phyloP scores from a whole-genome alignment of 1,140 invertebrate genomes.

The Sitobion miscanthi region DNA sequence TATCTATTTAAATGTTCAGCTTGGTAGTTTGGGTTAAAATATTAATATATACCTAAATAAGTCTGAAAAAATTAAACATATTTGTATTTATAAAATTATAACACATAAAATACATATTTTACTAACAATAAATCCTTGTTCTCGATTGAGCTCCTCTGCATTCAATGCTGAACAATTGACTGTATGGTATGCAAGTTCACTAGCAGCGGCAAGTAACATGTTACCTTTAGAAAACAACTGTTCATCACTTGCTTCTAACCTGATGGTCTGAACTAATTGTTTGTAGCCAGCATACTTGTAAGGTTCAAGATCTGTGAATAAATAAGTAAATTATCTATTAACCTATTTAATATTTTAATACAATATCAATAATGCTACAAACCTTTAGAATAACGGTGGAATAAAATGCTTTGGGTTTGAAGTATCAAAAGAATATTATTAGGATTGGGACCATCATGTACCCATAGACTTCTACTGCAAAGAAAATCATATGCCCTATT shows the following conservation, averaged over 20 bases:
- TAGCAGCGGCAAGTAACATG: slow-evolving; percentile 85
- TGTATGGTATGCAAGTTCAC: slow-evolving; percentile 95
- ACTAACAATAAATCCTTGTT: slow-evolving; percentile 85
- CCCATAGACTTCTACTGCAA: slow-evolving; percentile 89
- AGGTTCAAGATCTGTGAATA: slow-evolving; percentile 71
- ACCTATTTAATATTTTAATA: neutral
- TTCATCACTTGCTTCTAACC: slow-evolving; percentile 91
- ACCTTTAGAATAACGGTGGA: slow-evolving; percentile 88
- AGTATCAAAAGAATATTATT: slow-evolving; percentile 96
- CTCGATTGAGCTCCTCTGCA: slow-evolving; percentile 94
- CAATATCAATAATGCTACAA: slow-evolving; percentile 58
- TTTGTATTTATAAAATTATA: neutral
- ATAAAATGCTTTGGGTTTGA: slow-evolving; percentile 95
- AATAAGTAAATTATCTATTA: slow-evolving; percentile 8
- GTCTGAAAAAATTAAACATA: neutral
- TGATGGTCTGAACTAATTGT: slow-evolving; percentile 95
- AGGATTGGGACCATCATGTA: slow-evolving; percentile 89
- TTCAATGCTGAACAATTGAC: slow-evolving; percentile 96
- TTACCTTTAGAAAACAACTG: slow-evolving; percentile 89
- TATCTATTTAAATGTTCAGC: neutral
- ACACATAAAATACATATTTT: neutral
- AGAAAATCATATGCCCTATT: slow-evolving; percentile 98
- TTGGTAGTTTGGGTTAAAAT: neutral
- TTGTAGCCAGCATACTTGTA: slow-evolving; percentile 99
- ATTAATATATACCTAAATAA: neutral